Base-by-base conservation (phyloP, 2,888 invertebrate genomes). In the Synanthedon andrenaeformis region DNA sequence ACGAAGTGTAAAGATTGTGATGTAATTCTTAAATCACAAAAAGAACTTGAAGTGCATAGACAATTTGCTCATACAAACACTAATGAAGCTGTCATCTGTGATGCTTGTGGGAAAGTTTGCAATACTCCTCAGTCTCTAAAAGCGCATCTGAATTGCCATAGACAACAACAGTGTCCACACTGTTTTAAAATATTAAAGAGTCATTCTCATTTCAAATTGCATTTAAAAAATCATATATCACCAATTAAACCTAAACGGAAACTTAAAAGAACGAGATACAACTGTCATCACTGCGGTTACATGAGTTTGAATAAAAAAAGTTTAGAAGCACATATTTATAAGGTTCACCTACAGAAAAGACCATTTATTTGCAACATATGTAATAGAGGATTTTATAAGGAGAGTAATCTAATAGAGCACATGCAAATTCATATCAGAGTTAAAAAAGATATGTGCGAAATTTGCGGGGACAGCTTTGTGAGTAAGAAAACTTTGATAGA, bases 251-350 rank as follows among this genome's bases (percentile, higher is more conserved):
- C 57, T n/a, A 61, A 62, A 53, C 55, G 60, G 4, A 62, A 49
- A 5, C 3, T 35, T 1, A 35, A 3, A 10, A 59, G 56, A 17
- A 62, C 58, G 42, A 61, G 62, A 42, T 64, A 72, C 41, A 56
- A 53, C 12, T 81, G 81, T 53, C 59, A 59, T 45, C 35, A 59
- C 3, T 82, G 81, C 59, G 53, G 60, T 2, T 81, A 76, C 51
- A 62, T 55, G 53, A 74, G 70, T 19, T 14, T 67, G 0, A 72
- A 70, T 57, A 79, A 75, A 56, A 57, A 57, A 5, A 70, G 70
- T 10, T 57, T 81, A 8, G 67, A 77, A 54, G 77, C 74, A 0
- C 82, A 82, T 56, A 68, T 67, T 1, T 79, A 81, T 52, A 80
- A 75, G 59, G 56, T 58, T 0, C 81, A 82, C 61, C 63, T 79